Evolutionary conservation across 2,888 invertebrate genomes (phyloP), one percentile per base, ranked within the genome.

Genomic region (Limnephilus marmoratus): DNA sequence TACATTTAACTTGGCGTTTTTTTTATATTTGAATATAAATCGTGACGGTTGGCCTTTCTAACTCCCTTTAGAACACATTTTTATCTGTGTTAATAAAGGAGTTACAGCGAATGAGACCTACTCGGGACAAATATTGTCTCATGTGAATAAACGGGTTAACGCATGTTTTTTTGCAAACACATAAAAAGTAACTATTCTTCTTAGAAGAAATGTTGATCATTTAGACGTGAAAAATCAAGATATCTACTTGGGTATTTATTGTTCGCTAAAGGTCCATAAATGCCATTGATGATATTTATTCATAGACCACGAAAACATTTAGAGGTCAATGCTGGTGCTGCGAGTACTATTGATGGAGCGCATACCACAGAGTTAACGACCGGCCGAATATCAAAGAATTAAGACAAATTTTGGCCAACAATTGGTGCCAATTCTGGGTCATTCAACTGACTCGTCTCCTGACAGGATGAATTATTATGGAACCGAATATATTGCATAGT

Each of bases 361-460:
- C 83, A 83, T 34, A 83, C 37, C 83, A 18, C 83, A 37, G 34
- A 83, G 68, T 68, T 68, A 68, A 68, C 68, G 24, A 37, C 83
- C 83, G 31, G 24, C 83, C 83, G 83, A 41, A 24, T 37, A 37
- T 41, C 83, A 83, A 83, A 34, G 41, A 34, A 83, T 83, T 83
- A 37, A 34, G 83, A 83, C 83, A 37, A 83, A 83, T 83, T 83
- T 82, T 83, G 18, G 83, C 37, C 83, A 37, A 83, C 83, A 83
- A 83, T 83, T 83, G 83, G 83, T 41, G 83, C 83, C 83, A 83
- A 83, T 83, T 83, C 83, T 34, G 83, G 83, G 83, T 41, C 83
- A 83, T 83, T 83, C 83, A 83, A 83, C 83, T 37, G n/a, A 68
- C 68, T 68, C 24, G 68, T 68, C 68, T 9, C 9, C 37, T 83